A percentile compares a stretch with the other conserved stretches of the same genome.
Conservation (phyloP, 2,113 vertebrate genomes). For the Crotophaga sulcirostris region DNA sequence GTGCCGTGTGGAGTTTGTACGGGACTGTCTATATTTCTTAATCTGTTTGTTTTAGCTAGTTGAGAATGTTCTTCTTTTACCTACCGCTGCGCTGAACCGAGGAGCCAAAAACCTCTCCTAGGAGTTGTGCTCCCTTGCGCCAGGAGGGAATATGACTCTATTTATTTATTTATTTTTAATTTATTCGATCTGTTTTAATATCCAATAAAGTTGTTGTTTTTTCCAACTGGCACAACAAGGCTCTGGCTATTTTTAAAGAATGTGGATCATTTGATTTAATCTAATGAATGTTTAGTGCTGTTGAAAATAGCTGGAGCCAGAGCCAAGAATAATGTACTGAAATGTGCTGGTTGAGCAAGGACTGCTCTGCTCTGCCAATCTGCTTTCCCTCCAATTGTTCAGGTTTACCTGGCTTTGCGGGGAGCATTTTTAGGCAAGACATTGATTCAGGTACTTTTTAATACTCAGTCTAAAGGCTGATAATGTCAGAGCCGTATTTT, state of each 20-base stretch:
- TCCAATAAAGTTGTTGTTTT: slow-evolving; percentile 46
- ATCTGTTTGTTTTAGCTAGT: slow-evolving; percentile 59
- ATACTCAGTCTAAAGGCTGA: background rate
- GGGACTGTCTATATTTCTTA: slow-evolving; percentile 20
- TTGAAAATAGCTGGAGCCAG: slow-evolving; percentile 49
- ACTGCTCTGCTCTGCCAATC: background rate
- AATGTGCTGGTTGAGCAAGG: slow-evolving; percentile 43
- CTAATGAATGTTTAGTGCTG: slow-evolving; percentile 54
- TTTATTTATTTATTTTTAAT: slow-evolving; percentile 48
- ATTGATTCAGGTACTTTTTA: background rate
- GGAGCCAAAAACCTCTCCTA: slow-evolving; percentile 37
- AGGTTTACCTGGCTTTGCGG: background rate
- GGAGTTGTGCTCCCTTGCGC: background rate
- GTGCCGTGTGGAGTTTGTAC: background rate
- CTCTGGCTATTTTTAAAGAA: slow-evolving; percentile 57
- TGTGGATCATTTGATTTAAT: slow-evolving; percentile 57
- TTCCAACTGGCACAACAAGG: slow-evolving; percentile 44
- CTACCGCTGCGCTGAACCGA: slow-evolving; percentile 31
- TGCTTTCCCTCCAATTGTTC: background rate
- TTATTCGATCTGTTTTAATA: slow-evolving; percentile 54
- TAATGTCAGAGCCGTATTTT: background rate
- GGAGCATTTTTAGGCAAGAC: background rate
- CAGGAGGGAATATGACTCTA: slow-evolving; percentile 13
- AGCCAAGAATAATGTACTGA: slow-evolving; percentile 63
- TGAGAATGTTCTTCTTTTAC: slow-evolving; percentile 41